Evolutionary conservation across 2,113 vertebrate genomes (phyloP), one percentile per base, ranked within the genome.

Genomic region (Xyliphius kryptos): DNA sequence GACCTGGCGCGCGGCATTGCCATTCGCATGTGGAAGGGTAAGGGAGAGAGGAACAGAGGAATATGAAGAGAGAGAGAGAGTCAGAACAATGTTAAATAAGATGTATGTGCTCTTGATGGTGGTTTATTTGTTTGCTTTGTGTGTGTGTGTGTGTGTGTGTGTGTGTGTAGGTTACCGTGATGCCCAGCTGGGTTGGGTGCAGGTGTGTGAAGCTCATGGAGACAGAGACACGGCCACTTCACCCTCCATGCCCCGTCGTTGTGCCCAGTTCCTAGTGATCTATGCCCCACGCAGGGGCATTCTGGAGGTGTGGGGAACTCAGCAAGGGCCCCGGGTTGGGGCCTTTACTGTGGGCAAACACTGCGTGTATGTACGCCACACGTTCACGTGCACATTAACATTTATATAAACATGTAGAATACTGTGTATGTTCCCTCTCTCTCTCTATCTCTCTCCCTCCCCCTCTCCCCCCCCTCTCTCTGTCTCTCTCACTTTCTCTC

Each of bases 1-100:
- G 94, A 99, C 71, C 85, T 99, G 70, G 76, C 85, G 26, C 84
- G 92, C 64, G 95, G 96, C 56, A 84, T 97, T 0, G 87, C 92
- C 51, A 80, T 97, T 67, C 91, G 95, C 64, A 99, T 99, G 96
- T 99, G 95, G 96, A 98, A 99, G 87, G 96, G 95, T 97, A 72
- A 77, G 77, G 21, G 21, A 56, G 19, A 15, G 10, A n/a, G n/a
- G n/a, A n/a, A n/a, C n/a, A n/a, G n/a, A n/a, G n/a, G n/a, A n/a
- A n/a, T n/a, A n/a, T n/a, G n/a, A n/a, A n/a, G 3, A 47, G 10
- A 6, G 9, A 15, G n/a, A 37, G 32, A n/a, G n/a, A n/a, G n/a
- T n/a, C n/a, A n/a, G n/a, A n/a, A n/a, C n/a, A n/a, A n/a, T n/a
- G n/a, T n/a, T n/a, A n/a, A n/a, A n/a, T n/a, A n/a, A n/a, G n/a